Evolutionary conservation across 2,113 vertebrate genomes (phyloP), one percentile per base, ranked within the genome.

Genomic region (Pedetes capensis): DNA sequence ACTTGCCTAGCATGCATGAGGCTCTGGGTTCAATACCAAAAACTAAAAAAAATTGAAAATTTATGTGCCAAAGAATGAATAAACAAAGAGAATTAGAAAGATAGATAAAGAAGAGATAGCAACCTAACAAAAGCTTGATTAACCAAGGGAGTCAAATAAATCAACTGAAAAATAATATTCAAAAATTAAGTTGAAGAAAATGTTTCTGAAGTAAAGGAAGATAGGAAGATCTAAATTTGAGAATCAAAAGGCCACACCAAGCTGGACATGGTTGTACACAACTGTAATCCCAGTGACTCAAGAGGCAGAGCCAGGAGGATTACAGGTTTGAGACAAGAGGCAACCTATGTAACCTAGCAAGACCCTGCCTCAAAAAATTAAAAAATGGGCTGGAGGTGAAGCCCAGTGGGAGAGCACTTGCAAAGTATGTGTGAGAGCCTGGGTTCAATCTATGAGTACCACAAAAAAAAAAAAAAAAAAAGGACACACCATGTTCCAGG

Each of bases 11-110:
- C 51, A 7, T 44, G 16, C 22, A 47, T 14, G 29, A 29, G 27
- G 18, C 34, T 25, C 12, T 72, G 23, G 39, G n/a, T 22, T 39
- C 25, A 61, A 63, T 63, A 12, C 66, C 39, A 25, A 82, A 25
- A 13, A 49, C 8, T 34, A 17, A 71, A 92, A 76, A 29, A 61
- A 90, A 90, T 69, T 27, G 25, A 93, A 93, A 81, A 84, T 34
- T 25, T 49, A 59, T 49, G 32, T 66, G 8, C 20, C 17, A 82
- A 86, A 64, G 16, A 68, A 53, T 68, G 94, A 85, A 89, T 47
- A 92, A 89, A 71, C 53, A 39, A 87, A 49, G 9, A 32, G n/a
- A 69, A 96, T 85, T 44, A 78, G 42, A 69, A 91, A 87, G n/a
- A 25, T 8, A 72, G 32, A 59, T 25, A 29, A 34, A 27, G 17